These are phyloP conservation scores for Leptoclinus maculatus DNA, from an alignment of 2,797 vertebrate genomes.

Conservation along the genomic window DNA sequence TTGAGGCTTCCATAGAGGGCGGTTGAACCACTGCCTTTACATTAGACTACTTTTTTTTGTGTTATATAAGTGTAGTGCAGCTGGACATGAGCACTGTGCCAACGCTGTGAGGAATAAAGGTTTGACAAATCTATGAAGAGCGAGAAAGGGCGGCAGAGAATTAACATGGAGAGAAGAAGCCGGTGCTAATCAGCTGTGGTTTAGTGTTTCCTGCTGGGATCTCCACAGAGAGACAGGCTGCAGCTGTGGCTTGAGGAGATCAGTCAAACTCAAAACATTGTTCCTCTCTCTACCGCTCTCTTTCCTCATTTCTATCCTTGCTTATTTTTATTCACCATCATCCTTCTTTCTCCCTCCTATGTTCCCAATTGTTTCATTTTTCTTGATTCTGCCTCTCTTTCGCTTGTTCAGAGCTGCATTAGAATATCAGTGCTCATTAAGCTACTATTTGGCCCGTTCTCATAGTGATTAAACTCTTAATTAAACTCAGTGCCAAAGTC, in stretches of 20 bases:
- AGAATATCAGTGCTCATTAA: conserved; percentile 54
- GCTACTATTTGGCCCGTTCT: conserved; percentile 46
- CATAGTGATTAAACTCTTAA: conserved; percentile 56
- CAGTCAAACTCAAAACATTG: conserved; percentile 33
- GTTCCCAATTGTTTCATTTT: background rate
- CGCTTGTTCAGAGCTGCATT: conserved; percentile 17
- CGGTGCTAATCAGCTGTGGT: conserved; percentile 64
- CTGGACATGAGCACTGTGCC: conserved; percentile 18
- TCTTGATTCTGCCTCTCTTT: background rate
- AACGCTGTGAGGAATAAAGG: conserved; percentile 8
- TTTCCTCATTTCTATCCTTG: background rate
- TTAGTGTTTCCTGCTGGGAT: conserved; percentile 68
- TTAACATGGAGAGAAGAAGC: conserved; percentile 51
- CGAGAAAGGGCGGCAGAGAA: conserved; percentile 23
- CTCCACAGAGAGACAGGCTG: conserved; percentile 44
- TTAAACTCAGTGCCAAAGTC: conserved; percentile 63
- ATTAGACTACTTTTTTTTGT: background rate
- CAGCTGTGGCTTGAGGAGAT: conserved; percentile 59
- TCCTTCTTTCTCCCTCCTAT: background rate
- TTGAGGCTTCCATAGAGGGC: background rate
- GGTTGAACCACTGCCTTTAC: background rate
- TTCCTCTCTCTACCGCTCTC: conserved; percentile 20
- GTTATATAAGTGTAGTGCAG: conserved; percentile 41
- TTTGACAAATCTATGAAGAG: conserved; percentile 16
- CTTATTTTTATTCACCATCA: background rate